These are phyloP conservation scores for Toxonevra muliebris DNA, from an alignment of 2,888 invertebrate genomes.

Conservation along the genomic window DNA sequence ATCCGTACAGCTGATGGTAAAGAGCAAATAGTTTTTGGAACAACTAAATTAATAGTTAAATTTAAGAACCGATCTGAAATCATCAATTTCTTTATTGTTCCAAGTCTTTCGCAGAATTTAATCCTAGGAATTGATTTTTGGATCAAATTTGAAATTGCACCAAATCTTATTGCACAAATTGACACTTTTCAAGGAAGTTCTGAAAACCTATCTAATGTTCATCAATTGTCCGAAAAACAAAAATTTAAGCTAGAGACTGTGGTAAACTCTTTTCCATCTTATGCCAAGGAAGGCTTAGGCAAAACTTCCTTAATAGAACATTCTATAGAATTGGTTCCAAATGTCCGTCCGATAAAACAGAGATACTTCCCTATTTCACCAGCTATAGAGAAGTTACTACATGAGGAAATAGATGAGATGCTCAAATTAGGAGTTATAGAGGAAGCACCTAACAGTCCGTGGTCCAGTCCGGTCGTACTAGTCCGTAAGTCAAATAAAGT, in stretches of 20 bases:
- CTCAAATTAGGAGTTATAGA: slow-evolving; percentile 17
- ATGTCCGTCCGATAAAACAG: slow-evolving; percentile 19
- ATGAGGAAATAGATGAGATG: slow-evolving; percentile 21
- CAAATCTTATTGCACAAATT: slow-evolving; percentile 13
- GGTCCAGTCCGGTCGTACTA: slow-evolving; percentile 19
- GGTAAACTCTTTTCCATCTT: slow-evolving; percentile 33
- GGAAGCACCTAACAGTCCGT: slow-evolving; percentile 21
- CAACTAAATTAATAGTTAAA: not conserved
- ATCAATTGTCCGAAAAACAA: not conserved
- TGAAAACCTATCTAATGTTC: no score
- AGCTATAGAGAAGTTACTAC: slow-evolving; percentile 19
- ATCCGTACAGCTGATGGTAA: slow-evolving; percentile 22
- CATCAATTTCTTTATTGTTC: slow-evolving; percentile 21
- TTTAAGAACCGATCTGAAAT: slow-evolving; percentile 9
- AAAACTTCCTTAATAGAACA: slow-evolving; percentile 15
- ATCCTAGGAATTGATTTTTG: slow-evolving; percentile 23
- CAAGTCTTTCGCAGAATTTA: slow-evolving; percentile 14
- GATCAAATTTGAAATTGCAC: slow-evolving; percentile 16
- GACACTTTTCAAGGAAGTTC: no score
- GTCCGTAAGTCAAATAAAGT: slow-evolving; percentile 19
- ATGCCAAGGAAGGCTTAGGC: slow-evolving; percentile 26
- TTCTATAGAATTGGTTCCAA: slow-evolving; percentile 16
- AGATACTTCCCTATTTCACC: slow-evolving; percentile 24
- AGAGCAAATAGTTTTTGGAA: slow-evolving; percentile 24
- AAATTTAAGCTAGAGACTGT: slow-evolving; percentile 1